Conservation (phyloP, 2,888 invertebrate species). For the Gerosis bhagava region DNA sequence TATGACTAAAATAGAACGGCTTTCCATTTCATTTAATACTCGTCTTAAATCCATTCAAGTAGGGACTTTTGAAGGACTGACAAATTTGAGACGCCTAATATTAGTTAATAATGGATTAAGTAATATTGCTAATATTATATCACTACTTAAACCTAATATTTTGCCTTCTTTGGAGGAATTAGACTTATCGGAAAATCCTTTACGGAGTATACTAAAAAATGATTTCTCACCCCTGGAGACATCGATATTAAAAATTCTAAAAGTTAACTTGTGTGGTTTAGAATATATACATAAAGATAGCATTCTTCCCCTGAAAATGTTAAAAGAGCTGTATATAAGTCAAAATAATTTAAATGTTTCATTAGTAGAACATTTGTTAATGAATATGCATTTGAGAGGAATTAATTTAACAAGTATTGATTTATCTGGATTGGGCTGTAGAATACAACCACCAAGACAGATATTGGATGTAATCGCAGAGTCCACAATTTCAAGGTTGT, state of each 20-base stretch:
- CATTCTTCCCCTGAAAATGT: slow-evolving; percentile 61
- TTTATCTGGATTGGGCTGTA: slow-evolving; percentile 73
- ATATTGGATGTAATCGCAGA: slow-evolving; percentile 70
- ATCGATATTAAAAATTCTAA: slow-evolving; percentile 60
- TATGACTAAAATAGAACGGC: slow-evolving; percentile 61
- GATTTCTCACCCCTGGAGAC: slow-evolving; percentile 69
- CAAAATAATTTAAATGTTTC: slow-evolving; percentile 72
- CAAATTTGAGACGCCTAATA: slow-evolving; percentile 65
- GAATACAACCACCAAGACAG: slow-evolving; percentile 64
- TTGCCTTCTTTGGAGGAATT: slow-evolving; percentile 66
- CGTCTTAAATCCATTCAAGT: slow-evolving; percentile 58
- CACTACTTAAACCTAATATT: slow-evolving; percentile 56
- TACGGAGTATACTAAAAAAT: slow-evolving; percentile 54
- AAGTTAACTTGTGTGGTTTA: slow-evolving; percentile 72
- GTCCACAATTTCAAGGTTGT: slow-evolving; percentile 67
- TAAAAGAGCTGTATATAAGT: slow-evolving; percentile 67
- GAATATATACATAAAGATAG: slow-evolving; percentile 71
- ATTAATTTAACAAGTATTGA: slow-evolving; percentile 69
- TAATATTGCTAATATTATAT: slow-evolving; percentile 60
- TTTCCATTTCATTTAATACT: slow-evolving; percentile 78
- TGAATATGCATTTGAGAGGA: slow-evolving; percentile 45
- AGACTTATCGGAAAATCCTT: slow-evolving; percentile 76
- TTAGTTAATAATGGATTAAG: slow-evolving; percentile 78
- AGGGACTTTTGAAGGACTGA: slow-evolving; percentile 70
- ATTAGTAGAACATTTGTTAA: slow-evolving; percentile 60